Conservation (phyloP, 2,113 vertebrate genomes). For the Thalassarche chlororhynchos region DNA sequence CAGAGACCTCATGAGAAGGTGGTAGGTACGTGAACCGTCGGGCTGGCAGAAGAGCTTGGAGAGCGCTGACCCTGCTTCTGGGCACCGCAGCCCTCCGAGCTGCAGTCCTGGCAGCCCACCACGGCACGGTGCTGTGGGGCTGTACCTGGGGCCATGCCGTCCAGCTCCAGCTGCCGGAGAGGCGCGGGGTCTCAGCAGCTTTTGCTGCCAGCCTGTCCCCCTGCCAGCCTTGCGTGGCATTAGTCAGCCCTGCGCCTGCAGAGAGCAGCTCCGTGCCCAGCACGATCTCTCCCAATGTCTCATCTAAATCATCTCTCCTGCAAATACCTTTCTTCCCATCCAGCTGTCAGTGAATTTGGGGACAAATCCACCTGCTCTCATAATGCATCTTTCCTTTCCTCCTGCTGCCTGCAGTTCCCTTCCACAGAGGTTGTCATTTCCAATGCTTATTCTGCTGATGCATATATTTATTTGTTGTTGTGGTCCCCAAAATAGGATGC, state of each 20-base stretch:
- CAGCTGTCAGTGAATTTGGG: not conserved
- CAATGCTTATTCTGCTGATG: not conserved
- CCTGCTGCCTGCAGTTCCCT: not conserved
- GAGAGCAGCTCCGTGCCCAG: not conserved
- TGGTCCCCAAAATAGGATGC: not conserved
- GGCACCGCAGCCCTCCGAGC: not conserved
- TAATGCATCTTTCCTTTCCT: not conserved
- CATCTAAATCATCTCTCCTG: not conserved
- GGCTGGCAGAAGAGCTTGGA: not conserved
- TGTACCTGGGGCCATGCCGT: accelerated
- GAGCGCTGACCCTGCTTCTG: not conserved
- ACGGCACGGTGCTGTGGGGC: not conserved
- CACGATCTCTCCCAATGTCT: accelerated
- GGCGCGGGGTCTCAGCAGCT: not conserved
- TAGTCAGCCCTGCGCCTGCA: not conserved
- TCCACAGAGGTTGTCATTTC: not conserved
- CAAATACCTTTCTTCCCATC: not conserved
- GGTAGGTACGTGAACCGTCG: accelerated
- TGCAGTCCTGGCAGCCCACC: not conserved
- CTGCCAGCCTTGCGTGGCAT: not conserved
- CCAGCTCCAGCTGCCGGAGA: not conserved
- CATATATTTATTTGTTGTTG: not conserved
- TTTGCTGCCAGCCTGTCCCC: not conserved
- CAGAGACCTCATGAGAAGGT: not conserved
- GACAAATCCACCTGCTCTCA: not conserved